Evolutionary conservation across 2,797 vertebrate species (phyloP).

Genomic region (Phylloscopus collybita): DNA sequence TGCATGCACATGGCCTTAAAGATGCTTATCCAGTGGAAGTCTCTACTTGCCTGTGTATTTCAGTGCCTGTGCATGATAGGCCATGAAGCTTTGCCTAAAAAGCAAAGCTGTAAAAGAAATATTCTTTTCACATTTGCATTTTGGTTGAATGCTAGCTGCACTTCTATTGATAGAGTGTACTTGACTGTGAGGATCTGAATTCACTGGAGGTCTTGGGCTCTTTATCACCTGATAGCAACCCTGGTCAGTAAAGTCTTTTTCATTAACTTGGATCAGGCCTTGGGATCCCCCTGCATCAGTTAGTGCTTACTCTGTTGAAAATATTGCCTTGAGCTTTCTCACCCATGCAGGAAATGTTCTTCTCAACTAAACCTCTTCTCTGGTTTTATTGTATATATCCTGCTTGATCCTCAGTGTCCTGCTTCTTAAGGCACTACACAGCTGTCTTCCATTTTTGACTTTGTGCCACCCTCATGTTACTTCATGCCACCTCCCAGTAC

Average conservation of each 20-base stretch:
- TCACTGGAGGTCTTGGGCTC: background rate
- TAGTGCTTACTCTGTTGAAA: background rate
- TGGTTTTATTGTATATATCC: constrained; percentile 1
- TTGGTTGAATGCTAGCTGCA: background rate
- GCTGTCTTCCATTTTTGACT: background rate
- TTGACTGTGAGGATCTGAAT: background rate
- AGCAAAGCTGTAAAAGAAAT: background rate
- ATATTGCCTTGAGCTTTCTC: constrained; percentile 1
- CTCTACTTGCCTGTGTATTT: background rate
- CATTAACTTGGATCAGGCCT: background rate
- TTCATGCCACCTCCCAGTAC: background rate
- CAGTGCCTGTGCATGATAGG: background rate
- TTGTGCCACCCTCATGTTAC: background rate
- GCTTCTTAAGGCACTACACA: background rate
- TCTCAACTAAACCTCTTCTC: background rate
- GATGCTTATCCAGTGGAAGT: background rate
- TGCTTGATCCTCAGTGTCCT: background rate
- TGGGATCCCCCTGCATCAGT: background rate
- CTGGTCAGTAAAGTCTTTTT: background rate
- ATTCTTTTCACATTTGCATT: background rate
- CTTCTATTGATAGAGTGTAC: background rate
- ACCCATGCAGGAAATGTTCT: background rate
- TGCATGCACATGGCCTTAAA: background rate
- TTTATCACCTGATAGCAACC: background rate
- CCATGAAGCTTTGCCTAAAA: background rate